Evolutionary conservation across 2,113 vertebrate genomes (phyloP).

Genomic region (Petrocephalus microphthalmus): DNA sequence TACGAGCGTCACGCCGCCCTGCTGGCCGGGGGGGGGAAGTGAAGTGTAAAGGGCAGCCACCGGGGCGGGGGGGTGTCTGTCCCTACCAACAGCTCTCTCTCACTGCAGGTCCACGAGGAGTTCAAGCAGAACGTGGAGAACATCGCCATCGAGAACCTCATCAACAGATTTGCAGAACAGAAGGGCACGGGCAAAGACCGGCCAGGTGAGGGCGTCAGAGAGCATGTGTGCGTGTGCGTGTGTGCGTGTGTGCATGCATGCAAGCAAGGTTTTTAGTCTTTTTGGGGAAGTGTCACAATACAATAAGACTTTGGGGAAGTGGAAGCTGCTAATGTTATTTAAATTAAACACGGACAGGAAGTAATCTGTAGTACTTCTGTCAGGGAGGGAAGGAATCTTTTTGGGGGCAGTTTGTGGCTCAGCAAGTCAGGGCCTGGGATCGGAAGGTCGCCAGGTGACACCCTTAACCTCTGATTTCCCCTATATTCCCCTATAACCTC

Average conservation of each 20-base stretch:
- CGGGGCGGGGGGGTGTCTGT: background rate
- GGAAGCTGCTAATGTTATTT: background rate
- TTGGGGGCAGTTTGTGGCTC: background rate
- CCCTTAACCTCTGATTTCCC: too few species aligned
- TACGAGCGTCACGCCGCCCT: slow-evolving; percentile 36
- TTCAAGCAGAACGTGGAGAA: slow-evolving; percentile 97
- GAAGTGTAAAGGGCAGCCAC: background rate
- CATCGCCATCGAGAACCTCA: slow-evolving; percentile 75
- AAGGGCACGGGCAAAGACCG: slow-evolving; percentile 82
- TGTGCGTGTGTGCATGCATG: background rate
- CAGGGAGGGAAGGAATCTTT: background rate
- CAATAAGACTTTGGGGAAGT: background rate
- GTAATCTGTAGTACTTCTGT: background rate
- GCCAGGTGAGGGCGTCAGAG: slow-evolving; percentile 62
- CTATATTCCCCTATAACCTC: too few species aligned
- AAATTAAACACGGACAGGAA: background rate
- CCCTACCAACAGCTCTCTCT: background rate
- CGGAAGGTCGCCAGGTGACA: background rate
- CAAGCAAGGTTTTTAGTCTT: background rate
- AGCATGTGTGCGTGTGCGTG: background rate
- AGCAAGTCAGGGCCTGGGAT: background rate
- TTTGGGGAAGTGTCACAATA: background rate
- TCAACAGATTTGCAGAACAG: slow-evolving; percentile 80
- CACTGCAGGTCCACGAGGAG: slow-evolving; percentile 81
- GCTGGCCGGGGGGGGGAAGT: background rate